Evolutionary conservation across 2,888 invertebrate genomes (phyloP), one percentile per base, ranked within the genome.

Genomic region (Anoncus sp.): DNA sequence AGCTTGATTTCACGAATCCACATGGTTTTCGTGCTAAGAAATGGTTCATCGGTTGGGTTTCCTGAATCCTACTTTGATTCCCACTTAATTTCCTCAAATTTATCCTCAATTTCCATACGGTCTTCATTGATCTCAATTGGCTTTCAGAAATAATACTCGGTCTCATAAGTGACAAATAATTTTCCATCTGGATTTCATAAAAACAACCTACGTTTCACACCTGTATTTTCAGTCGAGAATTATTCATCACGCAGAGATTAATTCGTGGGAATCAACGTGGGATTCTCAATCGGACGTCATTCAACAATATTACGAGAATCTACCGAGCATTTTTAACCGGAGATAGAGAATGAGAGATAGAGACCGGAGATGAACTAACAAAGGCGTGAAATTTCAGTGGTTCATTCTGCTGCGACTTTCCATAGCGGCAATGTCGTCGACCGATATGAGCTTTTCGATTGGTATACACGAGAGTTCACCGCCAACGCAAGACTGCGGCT

Each of bases 391-490:
- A 55, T 45, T 70, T 78, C 77, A 82, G 55, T 81, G 90, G 85
- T 91, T 90, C 86, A 87, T 86, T 83, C 90, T 87, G 85, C 90
- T 87, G 80, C 87, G 86, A 79, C 86, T 81, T 66, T 90, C 91
- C 90, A 91, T 90, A 20, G 90, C 88, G 57, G 92, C 91, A 55
- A 92, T 92, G 82, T 92, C 92, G 72, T 92, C 92, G 71, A 92
- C 92, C 55, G 92, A 92, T 86, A 92, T 92, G 86, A 94, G 92
- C 91, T 93, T 96, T 89, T 97, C 97, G 86, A 97, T 96, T 38
- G 97, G 97, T 86, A 97, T 96, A 70, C 96, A 94, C 1, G 96
- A 96, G 49, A 97, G 92, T 90, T 97, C 97, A 9, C 97, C 97
- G 7, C 97, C 96, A n/a, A 94, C 92, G 90, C 94, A 94, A 9